phyloP scores from a whole-genome alignment of 1,140 invertebrate genomes.

The Asobara japonica region DNA sequence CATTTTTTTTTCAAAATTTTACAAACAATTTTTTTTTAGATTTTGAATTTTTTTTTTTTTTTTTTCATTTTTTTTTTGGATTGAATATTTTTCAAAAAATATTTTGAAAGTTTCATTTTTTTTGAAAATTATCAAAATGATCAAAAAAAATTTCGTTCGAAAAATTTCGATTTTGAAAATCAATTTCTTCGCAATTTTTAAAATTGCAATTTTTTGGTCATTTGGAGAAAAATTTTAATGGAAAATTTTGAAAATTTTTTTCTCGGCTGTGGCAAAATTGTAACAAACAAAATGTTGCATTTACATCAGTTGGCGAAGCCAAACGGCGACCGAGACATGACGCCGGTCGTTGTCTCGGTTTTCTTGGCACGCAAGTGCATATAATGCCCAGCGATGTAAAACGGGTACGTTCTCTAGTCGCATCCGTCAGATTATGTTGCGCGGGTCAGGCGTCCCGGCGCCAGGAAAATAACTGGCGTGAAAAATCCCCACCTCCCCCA shows the following conservation, averaged over 20 bases:
- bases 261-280: background rate
- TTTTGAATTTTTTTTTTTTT: no score
- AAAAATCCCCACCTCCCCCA: background rate
- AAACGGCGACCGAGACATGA: slow-evolving; percentile 9
- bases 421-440: slow-evolving; percentile 37
- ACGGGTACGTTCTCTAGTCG: slow-evolving; percentile 21
- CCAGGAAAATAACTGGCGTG: slow-evolving; percentile 25
- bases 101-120: no score
- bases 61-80: no score
- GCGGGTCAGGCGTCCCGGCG: slow-evolving; percentile 42
- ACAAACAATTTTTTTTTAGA: no score
- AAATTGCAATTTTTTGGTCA: no score
- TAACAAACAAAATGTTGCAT: background rate
- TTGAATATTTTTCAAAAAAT: no score
- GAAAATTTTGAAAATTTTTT: background rate
- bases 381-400: slow-evolving; percentile 25
- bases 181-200: no score
- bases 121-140: no score
- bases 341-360: slow-evolving; percentile 5
- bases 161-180: no score
- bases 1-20: no score
- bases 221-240: no score
- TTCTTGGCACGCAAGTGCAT: slow-evolving; percentile 16
- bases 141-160: no score
- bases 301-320: background rate